phyloP scores from a whole-genome alignment of 2,888 invertebrate genomes.

The Celastrina argiolus region DNA sequence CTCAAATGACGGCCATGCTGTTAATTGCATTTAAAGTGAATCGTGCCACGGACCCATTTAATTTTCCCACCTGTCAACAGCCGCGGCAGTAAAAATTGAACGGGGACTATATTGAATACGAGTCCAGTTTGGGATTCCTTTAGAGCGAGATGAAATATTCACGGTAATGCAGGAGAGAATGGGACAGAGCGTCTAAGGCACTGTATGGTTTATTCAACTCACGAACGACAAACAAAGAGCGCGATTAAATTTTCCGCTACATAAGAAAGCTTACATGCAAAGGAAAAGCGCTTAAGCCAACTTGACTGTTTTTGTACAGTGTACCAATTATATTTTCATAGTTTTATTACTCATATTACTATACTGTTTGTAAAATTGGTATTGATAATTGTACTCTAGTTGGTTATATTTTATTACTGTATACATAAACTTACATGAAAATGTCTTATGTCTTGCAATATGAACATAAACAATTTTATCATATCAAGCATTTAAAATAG shows the following conservation, averaged over 20 bases:
- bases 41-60: conserved; percentile 29
- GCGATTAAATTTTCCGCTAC: conserved; percentile 71
- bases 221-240: conserved; percentile 61
- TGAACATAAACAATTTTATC: too few species aligned
- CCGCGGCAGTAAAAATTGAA: conserved; percentile 49
- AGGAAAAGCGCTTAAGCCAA: conserved; percentile 45
- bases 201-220: conserved; percentile 64
- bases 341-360: background rate
- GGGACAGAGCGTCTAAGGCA: conserved; percentile 41
- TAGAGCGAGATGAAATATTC: conserved; percentile 44
- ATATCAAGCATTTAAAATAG: too few species aligned
- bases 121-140: conserved; percentile 45
- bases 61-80: conserved; percentile 48
- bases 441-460: too few species aligned
- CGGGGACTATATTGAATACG: conserved; percentile 48
- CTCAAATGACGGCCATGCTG: conserved; percentile 16
- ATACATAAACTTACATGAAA: too few species aligned
- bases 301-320: conserved; percentile 35
- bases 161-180: conserved; percentile 39
- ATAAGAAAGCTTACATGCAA: conserved; percentile 57
- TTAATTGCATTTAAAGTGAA: conserved; percentile 21
- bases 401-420: too few species aligned
- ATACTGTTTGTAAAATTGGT: background rate
- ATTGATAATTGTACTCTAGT: too few species aligned
- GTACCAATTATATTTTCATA: conserved; percentile 26